Conservation (phyloP, 2,797 vertebrate genomes). For the Chelidonichthys spinosus region DNA sequence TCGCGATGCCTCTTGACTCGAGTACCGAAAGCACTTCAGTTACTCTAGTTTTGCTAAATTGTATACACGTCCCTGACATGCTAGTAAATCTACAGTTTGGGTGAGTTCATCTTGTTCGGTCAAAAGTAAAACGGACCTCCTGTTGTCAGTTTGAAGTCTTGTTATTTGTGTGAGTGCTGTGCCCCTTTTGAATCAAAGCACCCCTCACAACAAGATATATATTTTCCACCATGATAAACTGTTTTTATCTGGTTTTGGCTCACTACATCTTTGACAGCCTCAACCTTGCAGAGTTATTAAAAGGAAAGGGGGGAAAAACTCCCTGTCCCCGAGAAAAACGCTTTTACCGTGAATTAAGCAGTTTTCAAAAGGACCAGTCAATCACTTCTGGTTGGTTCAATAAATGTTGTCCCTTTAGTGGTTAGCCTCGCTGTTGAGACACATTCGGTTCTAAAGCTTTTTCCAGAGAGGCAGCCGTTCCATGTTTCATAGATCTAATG, state of each 20-base stretch:
- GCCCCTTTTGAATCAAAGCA: slow-evolving; percentile 45
- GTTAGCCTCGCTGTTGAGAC: slow-evolving; percentile 73
- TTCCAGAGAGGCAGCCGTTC: slow-evolving; percentile 68
- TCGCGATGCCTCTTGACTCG: slow-evolving; percentile 12
- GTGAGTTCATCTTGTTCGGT: slow-evolving; percentile 37
- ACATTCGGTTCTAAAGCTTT: slow-evolving; percentile 78
- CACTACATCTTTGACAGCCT: slow-evolving; percentile 74
- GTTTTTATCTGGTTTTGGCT: slow-evolving; percentile 76
- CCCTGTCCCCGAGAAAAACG: slow-evolving; percentile 66
- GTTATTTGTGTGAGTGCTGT: slow-evolving; percentile 28
- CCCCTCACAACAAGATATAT: slow-evolving; percentile 48
- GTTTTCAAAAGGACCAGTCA: slow-evolving; percentile 80
- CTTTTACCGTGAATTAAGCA: slow-evolving; percentile 79
- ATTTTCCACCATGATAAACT: slow-evolving; percentile 61
- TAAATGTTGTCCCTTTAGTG: slow-evolving; percentile 77
- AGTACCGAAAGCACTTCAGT: slow-evolving; percentile 22
- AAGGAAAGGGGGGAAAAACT: slow-evolving; percentile 53
- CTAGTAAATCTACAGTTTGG: slow-evolving; percentile 8
- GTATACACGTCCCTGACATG: slow-evolving; percentile 17
- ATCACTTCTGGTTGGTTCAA: slow-evolving; percentile 80
- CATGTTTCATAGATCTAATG: slow-evolving; percentile 74
- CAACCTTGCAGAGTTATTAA: slow-evolving; percentile 80
- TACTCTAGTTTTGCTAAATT: slow-evolving; percentile 20
- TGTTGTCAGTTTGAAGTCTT: slow-evolving; percentile 23
- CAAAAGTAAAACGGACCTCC: slow-evolving; percentile 28